Evolutionary conservation across 2,888 invertebrate species (phyloP).

Genomic region (Chaitophorus viminalis): DNA sequence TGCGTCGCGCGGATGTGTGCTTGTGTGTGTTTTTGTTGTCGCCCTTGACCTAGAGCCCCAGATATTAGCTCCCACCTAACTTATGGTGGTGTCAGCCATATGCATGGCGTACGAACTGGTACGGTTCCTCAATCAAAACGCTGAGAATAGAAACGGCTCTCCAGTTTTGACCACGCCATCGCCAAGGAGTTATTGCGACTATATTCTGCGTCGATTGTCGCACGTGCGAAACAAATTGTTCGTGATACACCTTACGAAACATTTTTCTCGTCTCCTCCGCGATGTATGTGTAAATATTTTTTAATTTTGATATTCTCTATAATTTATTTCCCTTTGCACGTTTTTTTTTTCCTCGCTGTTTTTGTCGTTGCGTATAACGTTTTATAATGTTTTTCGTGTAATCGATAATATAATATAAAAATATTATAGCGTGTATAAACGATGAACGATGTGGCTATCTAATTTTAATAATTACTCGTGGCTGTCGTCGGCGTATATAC

Average conservation of each 20-base stretch:
- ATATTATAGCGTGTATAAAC: neutral
- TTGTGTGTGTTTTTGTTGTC: constrained; percentile 18
- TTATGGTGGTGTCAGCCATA: neutral
- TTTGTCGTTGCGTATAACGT: no score
- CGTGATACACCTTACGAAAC: neutral
- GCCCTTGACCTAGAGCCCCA: constrained; percentile 60
- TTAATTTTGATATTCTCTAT: no score
- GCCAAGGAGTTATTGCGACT: constrained; percentile 7
- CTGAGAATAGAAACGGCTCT: constrained; percentile 15
- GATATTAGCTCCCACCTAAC: constrained; percentile 32
- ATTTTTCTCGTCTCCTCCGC: neutral
- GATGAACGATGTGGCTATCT: neutral
- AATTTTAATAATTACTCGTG: neutral
- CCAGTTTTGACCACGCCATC: constrained; percentile 44
- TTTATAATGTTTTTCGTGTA: neutral
- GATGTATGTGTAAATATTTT: neutral
- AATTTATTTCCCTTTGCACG: no score
- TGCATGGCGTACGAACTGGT: constrained; percentile 20
- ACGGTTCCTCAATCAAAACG: constrained; percentile 30
- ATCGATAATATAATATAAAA: neutral
- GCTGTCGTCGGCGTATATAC: neutral
- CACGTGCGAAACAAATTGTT: neutral
- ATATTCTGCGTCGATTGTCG: neutral
- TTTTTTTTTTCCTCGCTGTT: no score
- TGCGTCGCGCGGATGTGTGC: neutral